These are phyloP conservation scores for Dendrophyllia cribrosa DNA, from an alignment of 64 coral and sea anemone species.

Conservation along the genomic window DNA sequence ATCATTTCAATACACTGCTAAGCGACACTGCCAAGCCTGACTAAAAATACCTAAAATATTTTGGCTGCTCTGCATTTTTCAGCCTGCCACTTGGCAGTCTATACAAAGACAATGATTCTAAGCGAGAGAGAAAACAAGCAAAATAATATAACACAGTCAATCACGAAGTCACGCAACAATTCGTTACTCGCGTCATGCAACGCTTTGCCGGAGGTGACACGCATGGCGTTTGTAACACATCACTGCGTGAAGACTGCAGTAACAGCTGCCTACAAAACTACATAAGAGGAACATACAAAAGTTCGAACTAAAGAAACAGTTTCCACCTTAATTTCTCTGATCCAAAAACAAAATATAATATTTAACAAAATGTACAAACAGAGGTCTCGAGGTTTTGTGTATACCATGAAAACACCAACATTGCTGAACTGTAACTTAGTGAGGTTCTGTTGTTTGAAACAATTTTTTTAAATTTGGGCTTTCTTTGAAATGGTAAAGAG, in stretches of 20 bases:
- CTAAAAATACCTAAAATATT: conserved; percentile 38
- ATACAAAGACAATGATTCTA: conserved; percentile 3
- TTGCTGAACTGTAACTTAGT: no score
- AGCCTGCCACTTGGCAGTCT: conserved; percentile 4
- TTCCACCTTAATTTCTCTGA: neutral
- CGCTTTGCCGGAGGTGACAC: no score
- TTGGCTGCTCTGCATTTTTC: neutral
- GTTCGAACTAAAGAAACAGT: no score
- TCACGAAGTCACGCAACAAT: neutral
- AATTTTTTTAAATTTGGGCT: no score
- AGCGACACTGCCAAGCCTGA: neutral
- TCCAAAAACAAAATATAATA: neutral
- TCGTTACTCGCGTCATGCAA: no score
- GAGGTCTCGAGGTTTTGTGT: neutral
- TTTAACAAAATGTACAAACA: neutral
- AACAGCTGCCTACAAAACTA: no score
- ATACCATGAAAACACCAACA: neutral
- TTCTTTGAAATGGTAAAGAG: no score
- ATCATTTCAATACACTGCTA: neutral
- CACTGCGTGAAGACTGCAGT: no score
- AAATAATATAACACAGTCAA: conserved; percentile 5
- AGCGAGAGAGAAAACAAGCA: neutral
- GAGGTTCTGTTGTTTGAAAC: no score
- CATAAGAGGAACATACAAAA: no score
- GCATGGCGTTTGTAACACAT: no score